Conservation (phyloP, 2,797 vertebrate genomes). For the Manis crassicaudata region DNA sequence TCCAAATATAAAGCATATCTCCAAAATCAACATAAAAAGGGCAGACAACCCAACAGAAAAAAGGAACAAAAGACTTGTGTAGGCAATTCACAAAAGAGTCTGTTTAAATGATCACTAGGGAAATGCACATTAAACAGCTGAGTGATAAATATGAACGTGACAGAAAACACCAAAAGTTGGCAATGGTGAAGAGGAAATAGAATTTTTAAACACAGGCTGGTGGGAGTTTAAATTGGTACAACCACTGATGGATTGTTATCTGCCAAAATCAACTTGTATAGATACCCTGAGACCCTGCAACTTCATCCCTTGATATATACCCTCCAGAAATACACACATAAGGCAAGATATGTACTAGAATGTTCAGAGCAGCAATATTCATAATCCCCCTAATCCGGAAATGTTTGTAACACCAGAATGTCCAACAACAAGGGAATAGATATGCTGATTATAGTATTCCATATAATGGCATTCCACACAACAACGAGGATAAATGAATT, state of each 20-base stretch:
- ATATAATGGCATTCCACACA: not conserved
- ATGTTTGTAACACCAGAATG: not conserved
- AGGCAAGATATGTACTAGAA: not conserved
- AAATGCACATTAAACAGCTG: not conserved
- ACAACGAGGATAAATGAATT: not conserved
- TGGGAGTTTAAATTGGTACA: not conserved
- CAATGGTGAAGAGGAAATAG: not conserved
- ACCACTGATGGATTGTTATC: not conserved
- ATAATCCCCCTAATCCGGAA: not conserved
- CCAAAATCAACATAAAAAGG: not conserved
- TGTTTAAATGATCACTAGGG: not conserved
- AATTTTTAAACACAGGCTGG: not conserved
- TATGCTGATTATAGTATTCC: not conserved
- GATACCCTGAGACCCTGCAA: not conserved
- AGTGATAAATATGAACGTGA: not conserved
- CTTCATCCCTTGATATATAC: not conserved
- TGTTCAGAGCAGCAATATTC: not conserved
- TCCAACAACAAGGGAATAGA: not conserved
- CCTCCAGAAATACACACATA: not conserved
- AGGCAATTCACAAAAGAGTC: not conserved
- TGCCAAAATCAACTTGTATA: not conserved
- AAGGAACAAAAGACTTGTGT: not conserved
- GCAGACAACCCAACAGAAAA: not conserved
- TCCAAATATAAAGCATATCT: not conserved
- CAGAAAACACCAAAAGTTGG: not conserved